Base-by-base conservation (phyloP, 2,113 vertebrate species). In the Bubo bubo region DNA sequence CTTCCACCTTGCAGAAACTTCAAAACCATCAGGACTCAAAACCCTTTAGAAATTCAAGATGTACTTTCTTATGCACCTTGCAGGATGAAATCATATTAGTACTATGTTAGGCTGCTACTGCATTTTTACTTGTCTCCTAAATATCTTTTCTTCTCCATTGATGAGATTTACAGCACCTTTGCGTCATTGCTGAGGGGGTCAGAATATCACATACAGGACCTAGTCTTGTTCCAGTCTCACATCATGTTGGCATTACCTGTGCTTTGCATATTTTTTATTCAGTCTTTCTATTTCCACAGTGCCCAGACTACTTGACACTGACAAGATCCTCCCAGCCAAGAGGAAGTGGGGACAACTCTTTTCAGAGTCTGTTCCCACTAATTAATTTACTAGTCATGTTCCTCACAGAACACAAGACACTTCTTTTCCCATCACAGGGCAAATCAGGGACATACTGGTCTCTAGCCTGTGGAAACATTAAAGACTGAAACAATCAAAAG, bases 1-100 rank as follows among this genome's bases (percentile, higher is more conserved):
- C n/a, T 93, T 75, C 34, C 28, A 68, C 14, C 8, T 76, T 56
- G 14, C 24, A 58, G 34, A 72, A 73, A 21, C 21, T 34, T 76
- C 26, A 68, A 60, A 92, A 68, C 6, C 17, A 47, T 21, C 50
- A 77, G 21, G 12, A 53, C 20, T 63, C 35, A 79, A 84, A 76
- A 43, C 8, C 3, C 7, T 56, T 76, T n/a, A 53, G 5, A 71
- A 56, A 28, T 59, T 75, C 56, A 75, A 52, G 43, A 53, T 15
- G 2, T 52, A 20, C 21, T 59, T 71, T 75, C 50, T 58, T 62
- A 53, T 6, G 5, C 11, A 74, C 7, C 12, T 67, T 58, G 19
- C 2, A 2, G n/a, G n/a, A 62, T 0, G 0, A 70, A 74, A 74
- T 56, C 35, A 35, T 8, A 43, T 5, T 15, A 41, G 6, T 37